Conservation (phyloP, 2,888 invertebrate species). For the Hyalella azteca region DNA sequence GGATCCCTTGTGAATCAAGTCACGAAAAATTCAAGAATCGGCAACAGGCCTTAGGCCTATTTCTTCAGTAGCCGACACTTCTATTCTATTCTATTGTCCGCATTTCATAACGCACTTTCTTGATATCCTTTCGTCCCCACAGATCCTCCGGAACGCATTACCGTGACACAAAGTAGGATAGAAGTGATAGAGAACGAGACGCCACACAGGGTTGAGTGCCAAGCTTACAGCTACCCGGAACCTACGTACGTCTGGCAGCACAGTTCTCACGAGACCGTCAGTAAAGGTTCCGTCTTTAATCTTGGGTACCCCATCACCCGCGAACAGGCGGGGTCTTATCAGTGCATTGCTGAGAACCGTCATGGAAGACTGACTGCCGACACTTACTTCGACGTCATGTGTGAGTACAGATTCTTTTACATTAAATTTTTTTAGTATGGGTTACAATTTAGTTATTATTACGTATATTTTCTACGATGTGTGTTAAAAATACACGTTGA, state of each 20-base stretch:
- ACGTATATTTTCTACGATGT: too few species aligned
- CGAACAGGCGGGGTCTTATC: slow-evolving; percentile 77
- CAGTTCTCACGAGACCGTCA: slow-evolving; percentile 66
- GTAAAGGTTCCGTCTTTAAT: slow-evolving; percentile 68
- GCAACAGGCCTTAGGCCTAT: too few species aligned
- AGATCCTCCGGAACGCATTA: slow-evolving; percentile 87
- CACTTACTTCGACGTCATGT: slow-evolving; percentile 79
- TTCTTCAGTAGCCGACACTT: too few species aligned
- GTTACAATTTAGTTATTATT: too few species aligned
- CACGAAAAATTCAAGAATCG: too few species aligned
- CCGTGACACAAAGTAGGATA: slow-evolving; percentile 68
- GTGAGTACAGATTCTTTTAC: slow-evolving; percentile 69
- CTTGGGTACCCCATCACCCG: slow-evolving; percentile 74
- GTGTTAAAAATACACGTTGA: too few species aligned
- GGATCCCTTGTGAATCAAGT: too few species aligned
- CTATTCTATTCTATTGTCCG: too few species aligned
- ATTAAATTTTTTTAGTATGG: too few species aligned
- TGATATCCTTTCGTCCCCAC: slow-evolving; percentile 51
- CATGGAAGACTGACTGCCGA: slow-evolving; percentile 77
- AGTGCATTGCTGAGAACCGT: slow-evolving; percentile 72
- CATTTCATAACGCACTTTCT: too few species aligned
- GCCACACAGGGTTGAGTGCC: slow-evolving; percentile 69
- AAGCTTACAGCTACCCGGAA: slow-evolving; percentile 70
- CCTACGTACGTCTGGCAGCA: slow-evolving; percentile 77
- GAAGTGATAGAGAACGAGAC: slow-evolving; percentile 65